phyloP scores from a whole-genome alignment of 2,888 invertebrate genomes.

The Lasioglossum morio region DNA sequence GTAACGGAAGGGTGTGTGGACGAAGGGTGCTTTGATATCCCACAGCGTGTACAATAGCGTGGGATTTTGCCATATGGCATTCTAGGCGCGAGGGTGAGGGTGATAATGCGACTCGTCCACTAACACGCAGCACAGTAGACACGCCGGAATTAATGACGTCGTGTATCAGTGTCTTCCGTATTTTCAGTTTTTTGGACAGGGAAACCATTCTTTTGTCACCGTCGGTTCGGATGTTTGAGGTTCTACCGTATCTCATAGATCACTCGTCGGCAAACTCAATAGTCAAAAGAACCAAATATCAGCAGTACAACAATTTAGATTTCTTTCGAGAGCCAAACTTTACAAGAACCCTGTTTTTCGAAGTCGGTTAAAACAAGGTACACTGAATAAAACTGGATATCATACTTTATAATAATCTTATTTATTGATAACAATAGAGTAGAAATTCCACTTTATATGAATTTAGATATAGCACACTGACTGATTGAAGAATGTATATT shows the following conservation, averaged over 20 bases:
- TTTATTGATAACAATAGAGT: too few relatives aligned
- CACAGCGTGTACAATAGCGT: constrained; percentile 78
- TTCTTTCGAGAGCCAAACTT: too few relatives aligned
- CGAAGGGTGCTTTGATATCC: constrained; percentile 62
- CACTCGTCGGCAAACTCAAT: too few relatives aligned
- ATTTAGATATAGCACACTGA: too few relatives aligned
- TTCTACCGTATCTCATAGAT: neutral
- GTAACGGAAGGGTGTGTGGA: constrained; percentile 54
- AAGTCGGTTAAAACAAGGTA: too few relatives aligned
- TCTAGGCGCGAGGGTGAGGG: constrained; percentile 67
- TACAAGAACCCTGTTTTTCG: too few relatives aligned
- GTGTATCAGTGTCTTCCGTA: constrained; percentile 70
- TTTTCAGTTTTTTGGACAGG: constrained; percentile 12
- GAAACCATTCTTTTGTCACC: neutral
- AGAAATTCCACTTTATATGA: too few relatives aligned
- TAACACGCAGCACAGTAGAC: constrained; percentile 70
- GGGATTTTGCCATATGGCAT: constrained; percentile 79
- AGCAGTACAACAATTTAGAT: too few relatives aligned
- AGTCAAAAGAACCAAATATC: too few relatives aligned
- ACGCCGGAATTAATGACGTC: constrained; percentile 75
- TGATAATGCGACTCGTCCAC: constrained; percentile 73
- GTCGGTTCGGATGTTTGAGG: neutral
- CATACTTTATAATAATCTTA: too few relatives aligned
- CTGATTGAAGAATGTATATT: too few relatives aligned
- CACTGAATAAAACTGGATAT: too few relatives aligned